A percentile compares a stretch with the other conserved stretches of the same genome.
These are phyloP conservation scores for Coptodon bakossiorum DNA, from an alignment of 2,113 vertebrate genomes.

Conservation along the genomic window DNA sequence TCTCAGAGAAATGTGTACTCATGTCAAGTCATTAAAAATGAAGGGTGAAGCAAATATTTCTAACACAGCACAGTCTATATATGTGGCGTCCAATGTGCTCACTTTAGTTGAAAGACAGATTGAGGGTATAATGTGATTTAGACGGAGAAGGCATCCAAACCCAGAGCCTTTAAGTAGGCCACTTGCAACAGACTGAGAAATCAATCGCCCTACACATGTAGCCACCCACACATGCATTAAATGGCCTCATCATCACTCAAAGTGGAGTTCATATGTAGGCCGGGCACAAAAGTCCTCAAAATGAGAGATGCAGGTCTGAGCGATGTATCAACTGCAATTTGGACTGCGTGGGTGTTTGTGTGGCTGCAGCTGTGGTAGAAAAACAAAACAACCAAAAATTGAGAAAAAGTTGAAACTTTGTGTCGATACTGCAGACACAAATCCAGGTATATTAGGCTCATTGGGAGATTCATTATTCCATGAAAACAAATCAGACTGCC, in stretches of 20 bases:
- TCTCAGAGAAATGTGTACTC: not conserved
- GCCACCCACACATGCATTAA: conserved; percentile 42
- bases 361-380: not conserved
- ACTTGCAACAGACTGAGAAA: conserved; percentile 28
- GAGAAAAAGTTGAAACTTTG: not conserved
- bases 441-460: conserved; percentile 15
- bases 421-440: not conserved
- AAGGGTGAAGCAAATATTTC: not conserved
- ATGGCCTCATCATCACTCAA: conserved; percentile 39
- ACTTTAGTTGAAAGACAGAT: conserved; percentile 17
- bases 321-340: not conserved
- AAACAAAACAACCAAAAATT: not conserved
- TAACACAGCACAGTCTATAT: not conserved
- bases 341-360: conserved; percentile 13
- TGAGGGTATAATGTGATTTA: conserved; percentile 32
- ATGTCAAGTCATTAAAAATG: not conserved
- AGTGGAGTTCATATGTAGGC: conserved; percentile 21
- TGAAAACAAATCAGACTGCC: conserved; percentile 28
- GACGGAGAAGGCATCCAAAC: conserved; percentile 39
- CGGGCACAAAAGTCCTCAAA: conserved; percentile 5
- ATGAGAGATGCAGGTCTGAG: not conserved
- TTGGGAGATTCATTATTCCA: conserved; percentile 3
- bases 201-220: conserved; percentile 50
- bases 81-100: not conserved
- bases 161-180: conserved; percentile 47